Evolutionary conservation across 2,113 vertebrate species (phyloP), one percentile per base, ranked within the genome.

Genomic region (Pipa parva): DNA sequence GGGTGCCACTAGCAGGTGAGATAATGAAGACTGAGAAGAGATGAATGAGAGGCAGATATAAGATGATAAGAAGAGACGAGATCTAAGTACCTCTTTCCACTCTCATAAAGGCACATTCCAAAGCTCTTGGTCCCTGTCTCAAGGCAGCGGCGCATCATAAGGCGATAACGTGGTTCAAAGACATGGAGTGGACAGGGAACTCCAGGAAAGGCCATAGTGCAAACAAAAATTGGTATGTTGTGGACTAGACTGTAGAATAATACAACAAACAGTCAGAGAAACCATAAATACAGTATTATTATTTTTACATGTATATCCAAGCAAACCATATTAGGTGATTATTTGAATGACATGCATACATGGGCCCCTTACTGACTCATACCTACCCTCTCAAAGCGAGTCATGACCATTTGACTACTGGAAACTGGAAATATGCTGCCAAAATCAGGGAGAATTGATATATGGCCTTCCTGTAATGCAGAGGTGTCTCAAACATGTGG

Each of bases 121-220:
- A 95, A 95, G 77, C 81, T 91, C 78, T 87, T 92, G 1, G 92
- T 92, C 74, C 93, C 92, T 0, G 90, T 93, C 74, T 96, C 93
- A 83, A 92, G 90, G 79, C 93, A 96, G 21, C 91, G 86, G 0
- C 93, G 91, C 85, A 95, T 92, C 93, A 96, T 95, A 63, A 96
- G 87, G 26, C 93, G 89, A 72, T 95, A 96, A 2, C 91, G 92
- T 4, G 93, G 93, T 75, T 96, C 93, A 0, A 96, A 96, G 72
- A 96, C 78, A 10, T 95, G 93, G 71, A 95, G 85, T 0, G 92
- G 92, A 66, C 93, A 95, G 21, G 89, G 61, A 0, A 94, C 75
- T 20, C 90, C 90, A 1, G 92, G 93, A 75, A 90, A 95, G 6
- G 93, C 89, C 87, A 95, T 87, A 0, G 90, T 93, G 84, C 93